These are phyloP conservation scores for Halcyon chelicuti DNA, from an alignment of 2,797 vertebrate species.

Conservation along the genomic window DNA sequence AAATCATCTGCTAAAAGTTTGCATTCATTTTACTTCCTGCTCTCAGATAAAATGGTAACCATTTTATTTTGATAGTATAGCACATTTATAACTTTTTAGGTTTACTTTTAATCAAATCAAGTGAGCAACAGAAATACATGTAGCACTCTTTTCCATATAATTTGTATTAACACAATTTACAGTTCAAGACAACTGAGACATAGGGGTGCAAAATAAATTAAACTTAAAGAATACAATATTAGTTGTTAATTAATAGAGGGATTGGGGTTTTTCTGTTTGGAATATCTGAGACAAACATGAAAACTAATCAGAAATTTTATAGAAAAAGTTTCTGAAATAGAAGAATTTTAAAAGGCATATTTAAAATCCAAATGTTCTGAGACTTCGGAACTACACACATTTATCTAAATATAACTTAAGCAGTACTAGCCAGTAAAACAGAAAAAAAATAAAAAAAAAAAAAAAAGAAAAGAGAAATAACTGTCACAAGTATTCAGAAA, in stretches of 20 bases:
- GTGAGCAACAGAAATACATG: background rate
- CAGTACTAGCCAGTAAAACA: background rate
- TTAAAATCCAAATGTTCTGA: background rate
- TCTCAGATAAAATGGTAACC: background rate
- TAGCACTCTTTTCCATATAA: background rate
- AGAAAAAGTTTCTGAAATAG: background rate
- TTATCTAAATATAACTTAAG: background rate
- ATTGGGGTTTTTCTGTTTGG: rapidly evolving
- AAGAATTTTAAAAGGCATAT: background rate
- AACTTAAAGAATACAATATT: background rate
- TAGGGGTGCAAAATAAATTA: background rate
- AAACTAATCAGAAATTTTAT: background rate
- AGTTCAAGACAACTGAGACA: background rate
- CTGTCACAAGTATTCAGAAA: background rate
- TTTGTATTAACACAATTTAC: background rate
- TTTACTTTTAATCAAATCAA: background rate
- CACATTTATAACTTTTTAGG: background rate
- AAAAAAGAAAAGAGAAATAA: background rate
- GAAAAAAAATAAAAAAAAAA: background rate
- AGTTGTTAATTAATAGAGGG: background rate
- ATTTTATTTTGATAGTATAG: background rate
- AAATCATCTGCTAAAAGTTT: background rate
- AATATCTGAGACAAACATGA: background rate
- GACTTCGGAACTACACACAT: background rate
- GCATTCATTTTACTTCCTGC: background rate